Evolutionary conservation across 2,797 vertebrate genomes (phyloP).

Genomic region (Helostoma temminkii): DNA sequence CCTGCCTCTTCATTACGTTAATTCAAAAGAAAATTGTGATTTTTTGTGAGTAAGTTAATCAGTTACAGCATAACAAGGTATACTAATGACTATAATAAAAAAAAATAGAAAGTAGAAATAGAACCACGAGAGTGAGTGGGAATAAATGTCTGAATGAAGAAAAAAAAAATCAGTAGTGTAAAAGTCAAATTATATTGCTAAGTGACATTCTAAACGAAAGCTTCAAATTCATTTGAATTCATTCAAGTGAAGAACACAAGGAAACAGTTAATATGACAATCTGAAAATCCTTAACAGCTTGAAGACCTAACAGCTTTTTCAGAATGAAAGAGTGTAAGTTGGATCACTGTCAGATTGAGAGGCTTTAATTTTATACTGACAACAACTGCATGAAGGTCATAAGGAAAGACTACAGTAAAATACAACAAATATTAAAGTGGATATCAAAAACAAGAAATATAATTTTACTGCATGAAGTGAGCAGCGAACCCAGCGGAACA

Average conservation of each 20-base stretch:
- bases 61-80: conserved; percentile 9
- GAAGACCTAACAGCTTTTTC: not conserved
- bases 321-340: conserved; percentile 3
- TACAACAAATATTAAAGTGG: conserved; percentile 10
- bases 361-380: conserved; percentile 13
- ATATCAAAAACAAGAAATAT: not conserved
- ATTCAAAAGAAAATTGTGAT: too few relatives aligned
- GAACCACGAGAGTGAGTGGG: not conserved
- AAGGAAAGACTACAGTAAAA: not conserved
- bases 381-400: not conserved
- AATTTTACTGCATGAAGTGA: not conserved
- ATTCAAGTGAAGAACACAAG: not conserved
- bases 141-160: not conserved
- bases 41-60: not conserved
- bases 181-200: not conserved
- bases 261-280: not conserved
- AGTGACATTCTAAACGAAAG: not conserved
- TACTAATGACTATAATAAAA: not conserved
- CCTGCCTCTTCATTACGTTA: not conserved
- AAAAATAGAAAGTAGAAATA: not conserved
- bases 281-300: not conserved
- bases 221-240: not conserved
- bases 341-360: conserved; percentile 8
- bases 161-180: not conserved
- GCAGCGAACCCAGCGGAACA: too few relatives aligned